A percentile compares a stretch with the other conserved stretches of the same genome.
Evolutionary conservation across 2,797 vertebrate species (phyloP).

Genomic region (Ptychobarbus kaznakovi): DNA sequence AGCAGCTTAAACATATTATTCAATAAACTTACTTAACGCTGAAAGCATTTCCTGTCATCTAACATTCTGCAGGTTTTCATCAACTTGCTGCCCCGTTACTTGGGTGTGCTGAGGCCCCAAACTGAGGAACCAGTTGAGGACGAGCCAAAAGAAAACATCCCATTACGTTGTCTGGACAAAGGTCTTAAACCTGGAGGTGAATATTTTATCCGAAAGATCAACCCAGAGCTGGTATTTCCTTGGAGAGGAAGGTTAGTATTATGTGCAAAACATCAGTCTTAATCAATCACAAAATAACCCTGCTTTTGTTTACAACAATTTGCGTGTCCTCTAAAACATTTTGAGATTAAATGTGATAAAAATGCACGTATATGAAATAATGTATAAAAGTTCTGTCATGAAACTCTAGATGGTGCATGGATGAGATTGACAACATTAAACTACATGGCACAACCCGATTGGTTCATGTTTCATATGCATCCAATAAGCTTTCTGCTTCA

Average conservation of each 20-base stretch:
- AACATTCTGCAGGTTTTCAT: conserved; percentile 81
- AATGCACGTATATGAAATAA: not conserved
- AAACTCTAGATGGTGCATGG: not conserved
- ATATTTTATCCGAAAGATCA: conserved; percentile 88
- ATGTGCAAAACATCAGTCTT: not conserved
- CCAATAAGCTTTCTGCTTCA: too few relatives aligned
- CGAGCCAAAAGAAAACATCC: conserved; percentile 63
- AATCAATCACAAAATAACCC: not conserved
- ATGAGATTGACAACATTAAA: not conserved
- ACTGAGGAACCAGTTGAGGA: conserved; percentile 71
- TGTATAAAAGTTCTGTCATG: not conserved
- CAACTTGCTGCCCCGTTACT: conserved; percentile 83
- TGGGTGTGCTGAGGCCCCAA: conserved; percentile 84
- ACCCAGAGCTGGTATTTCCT: conserved; percentile 82
- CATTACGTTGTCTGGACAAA: conserved; percentile 55
- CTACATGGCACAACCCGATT: not conserved
- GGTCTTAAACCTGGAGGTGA: conserved; percentile 81
- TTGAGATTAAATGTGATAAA: not conserved
- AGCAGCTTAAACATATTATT: not conserved
- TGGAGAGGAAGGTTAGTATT: conserved; percentile 82
- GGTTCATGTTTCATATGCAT: too few relatives aligned
- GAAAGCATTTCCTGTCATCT: not conserved
- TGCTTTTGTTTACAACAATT: not conserved
- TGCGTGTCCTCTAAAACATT: not conserved
- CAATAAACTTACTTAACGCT: not conserved